Evolutionary conservation across 2,797 vertebrate species (phyloP).

Genomic region (Botia kubotai): DNA sequence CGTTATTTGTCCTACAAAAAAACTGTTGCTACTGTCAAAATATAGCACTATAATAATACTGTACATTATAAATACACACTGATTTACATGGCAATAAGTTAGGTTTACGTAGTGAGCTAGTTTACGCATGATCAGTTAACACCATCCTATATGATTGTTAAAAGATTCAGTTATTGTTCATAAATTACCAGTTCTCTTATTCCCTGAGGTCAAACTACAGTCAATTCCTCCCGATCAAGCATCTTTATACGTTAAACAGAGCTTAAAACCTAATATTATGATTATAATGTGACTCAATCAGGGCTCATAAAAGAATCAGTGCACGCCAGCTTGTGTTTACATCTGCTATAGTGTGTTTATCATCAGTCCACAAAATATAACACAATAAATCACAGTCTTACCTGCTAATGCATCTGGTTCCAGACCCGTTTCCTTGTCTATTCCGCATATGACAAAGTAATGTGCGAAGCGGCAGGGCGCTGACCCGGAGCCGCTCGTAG

Average conservation of each 20-base stretch:
- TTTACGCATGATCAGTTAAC: not conserved
- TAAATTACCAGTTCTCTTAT: not conserved
- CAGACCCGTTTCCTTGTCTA: slow-evolving; percentile 93
- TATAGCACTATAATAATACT: no score
- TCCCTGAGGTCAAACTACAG: not conserved
- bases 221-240: not conserved
- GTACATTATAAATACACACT: not conserved
- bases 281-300: not conserved
- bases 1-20: not conserved
- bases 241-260: not conserved
- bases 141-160: not conserved
- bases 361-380: not conserved
- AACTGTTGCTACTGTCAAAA: not conserved
- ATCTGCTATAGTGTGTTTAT: not conserved
- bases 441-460: slow-evolving; percentile 94
- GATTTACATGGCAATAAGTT: not conserved
- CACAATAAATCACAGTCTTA: slow-evolving; percentile 65
- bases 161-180: not conserved
- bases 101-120: not conserved
- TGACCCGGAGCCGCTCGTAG: slow-evolving; percentile 79
- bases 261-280: not conserved
- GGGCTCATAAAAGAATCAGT: slow-evolving; percentile 28
- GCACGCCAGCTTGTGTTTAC: slow-evolving; percentile 20
- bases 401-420: slow-evolving; percentile 94
- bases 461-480: slow-evolving; percentile 94